Conservation (phyloP, 2,113 vertebrate species). For the Eclectus roratus region DNA sequence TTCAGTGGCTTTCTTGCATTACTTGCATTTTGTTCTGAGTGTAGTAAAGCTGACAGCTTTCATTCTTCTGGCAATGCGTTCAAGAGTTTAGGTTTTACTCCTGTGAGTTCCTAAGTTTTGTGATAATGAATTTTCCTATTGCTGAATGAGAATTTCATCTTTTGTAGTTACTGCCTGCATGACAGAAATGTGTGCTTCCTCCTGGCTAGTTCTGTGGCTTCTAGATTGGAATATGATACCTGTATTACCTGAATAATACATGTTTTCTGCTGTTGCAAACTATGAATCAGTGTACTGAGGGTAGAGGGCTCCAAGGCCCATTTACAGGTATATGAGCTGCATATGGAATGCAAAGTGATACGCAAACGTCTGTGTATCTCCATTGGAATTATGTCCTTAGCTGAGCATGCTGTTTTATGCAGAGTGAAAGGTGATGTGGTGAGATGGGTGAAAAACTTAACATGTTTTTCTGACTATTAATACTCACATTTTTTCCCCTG, state of each 20-base stretch:
- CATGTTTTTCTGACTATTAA: neutral
- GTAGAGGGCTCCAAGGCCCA: neutral
- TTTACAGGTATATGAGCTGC: neutral
- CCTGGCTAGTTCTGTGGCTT: neutral
- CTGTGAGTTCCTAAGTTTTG: neutral
- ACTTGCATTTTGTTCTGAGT: neutral
- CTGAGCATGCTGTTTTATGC: neutral
- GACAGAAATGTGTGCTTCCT: neutral
- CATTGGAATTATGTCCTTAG: neutral
- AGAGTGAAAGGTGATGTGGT: neutral
- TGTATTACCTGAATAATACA: neutral
- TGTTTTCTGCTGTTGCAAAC: neutral
- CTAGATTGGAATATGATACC: neutral
- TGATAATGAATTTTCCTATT: neutral
- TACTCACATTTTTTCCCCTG: neutral
- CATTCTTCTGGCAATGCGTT: neutral
- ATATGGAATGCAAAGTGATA: neutral
- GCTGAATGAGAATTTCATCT: neutral
- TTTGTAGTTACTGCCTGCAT: neutral
- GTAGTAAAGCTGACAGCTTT: neutral
- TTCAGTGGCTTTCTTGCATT: neutral
- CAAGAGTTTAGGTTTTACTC: neutral
- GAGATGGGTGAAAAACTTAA: neutral
- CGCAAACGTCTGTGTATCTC: neutral
- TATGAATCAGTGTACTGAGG: neutral